Evolutionary conservation across 2,797 vertebrate genomes (phyloP).

Genomic region (Siniperca scherzeri): DNA sequence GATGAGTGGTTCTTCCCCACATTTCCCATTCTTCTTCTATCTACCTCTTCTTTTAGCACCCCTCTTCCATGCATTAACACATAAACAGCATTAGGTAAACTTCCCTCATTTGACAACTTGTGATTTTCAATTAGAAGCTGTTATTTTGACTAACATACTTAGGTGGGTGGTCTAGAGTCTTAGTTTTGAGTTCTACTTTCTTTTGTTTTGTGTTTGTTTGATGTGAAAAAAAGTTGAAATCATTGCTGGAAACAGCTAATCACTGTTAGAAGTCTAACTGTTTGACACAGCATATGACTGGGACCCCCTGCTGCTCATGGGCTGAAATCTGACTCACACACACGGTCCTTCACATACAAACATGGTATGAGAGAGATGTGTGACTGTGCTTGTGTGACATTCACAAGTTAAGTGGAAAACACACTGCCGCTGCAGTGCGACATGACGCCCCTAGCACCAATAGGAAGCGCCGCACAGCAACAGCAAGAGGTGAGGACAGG

Average conservation of each 20-base stretch:
- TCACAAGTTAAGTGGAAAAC: constrained; percentile 17
- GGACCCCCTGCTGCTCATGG: constrained; percentile 49
- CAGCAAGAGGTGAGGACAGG: too few species aligned
- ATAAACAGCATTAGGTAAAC: background rate
- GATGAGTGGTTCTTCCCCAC: background rate
- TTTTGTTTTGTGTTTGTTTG: constrained; percentile 19
- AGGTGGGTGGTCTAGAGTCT: constrained; percentile 8
- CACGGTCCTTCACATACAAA: constrained; percentile 33
- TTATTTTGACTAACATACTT: constrained; percentile 6
- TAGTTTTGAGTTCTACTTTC: constrained; percentile 15
- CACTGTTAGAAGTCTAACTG: constrained; percentile 27
- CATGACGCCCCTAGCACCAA: too few species aligned
- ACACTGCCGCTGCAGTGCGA: too few species aligned
- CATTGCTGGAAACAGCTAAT: constrained; percentile 36
- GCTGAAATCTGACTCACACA: constrained; percentile 55
- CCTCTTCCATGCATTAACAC: background rate
- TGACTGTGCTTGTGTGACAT: constrained; percentile 33
- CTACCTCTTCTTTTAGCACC: background rate
- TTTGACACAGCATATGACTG: constrained; percentile 42
- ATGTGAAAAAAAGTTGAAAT: constrained; percentile 26
- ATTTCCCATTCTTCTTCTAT: background rate
- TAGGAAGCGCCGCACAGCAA: too few species aligned
- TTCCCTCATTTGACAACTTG: constrained; percentile 22
- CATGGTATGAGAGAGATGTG: constrained; percentile 49
- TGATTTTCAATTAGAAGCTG: constrained; percentile 15